phyloP scores from a whole-genome alignment of 2,797 vertebrate genomes.

The Podarcis siculus region DNA sequence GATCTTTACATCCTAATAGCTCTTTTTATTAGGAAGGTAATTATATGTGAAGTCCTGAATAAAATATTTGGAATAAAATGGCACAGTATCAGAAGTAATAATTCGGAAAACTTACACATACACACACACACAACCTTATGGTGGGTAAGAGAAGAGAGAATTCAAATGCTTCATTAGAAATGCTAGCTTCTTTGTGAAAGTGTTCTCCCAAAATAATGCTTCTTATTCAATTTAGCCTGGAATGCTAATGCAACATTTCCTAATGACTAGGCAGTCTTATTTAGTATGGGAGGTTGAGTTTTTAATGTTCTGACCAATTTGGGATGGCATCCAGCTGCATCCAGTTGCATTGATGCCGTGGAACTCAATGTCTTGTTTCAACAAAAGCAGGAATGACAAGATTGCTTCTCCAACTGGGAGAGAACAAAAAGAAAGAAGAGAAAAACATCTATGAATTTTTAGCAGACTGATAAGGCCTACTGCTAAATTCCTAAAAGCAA shows the following conservation, averaged over 20 bases:
- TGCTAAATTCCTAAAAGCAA: not conserved
- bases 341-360: not conserved
- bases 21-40: conserved; percentile 80
- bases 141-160: conserved; percentile 64
- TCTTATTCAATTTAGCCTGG: conserved; percentile 57
- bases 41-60: conserved; percentile 76
- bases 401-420: not conserved
- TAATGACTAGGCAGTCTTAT: conserved; percentile 20
- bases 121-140: conserved; percentile 46
- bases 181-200: conserved; percentile 56
- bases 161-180: conserved; percentile 70
- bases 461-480: not conserved
- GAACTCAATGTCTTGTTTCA: not conserved
- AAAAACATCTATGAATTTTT: not conserved
- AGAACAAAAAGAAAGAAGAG: not conserved
- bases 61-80: conserved; percentile 78
- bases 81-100: conserved; percentile 75
- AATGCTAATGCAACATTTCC: conserved; percentile 56
- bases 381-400: not conserved
- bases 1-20: conserved; percentile 80
- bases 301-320: conserved; percentile 15
- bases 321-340: not conserved
- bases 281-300: conserved; percentile 9
- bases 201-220: conserved; percentile 44
- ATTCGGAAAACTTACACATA: conserved; percentile 72